Conservation (phyloP, 2,797 vertebrate species). For the Odontamblyopus lacepedii region DNA sequence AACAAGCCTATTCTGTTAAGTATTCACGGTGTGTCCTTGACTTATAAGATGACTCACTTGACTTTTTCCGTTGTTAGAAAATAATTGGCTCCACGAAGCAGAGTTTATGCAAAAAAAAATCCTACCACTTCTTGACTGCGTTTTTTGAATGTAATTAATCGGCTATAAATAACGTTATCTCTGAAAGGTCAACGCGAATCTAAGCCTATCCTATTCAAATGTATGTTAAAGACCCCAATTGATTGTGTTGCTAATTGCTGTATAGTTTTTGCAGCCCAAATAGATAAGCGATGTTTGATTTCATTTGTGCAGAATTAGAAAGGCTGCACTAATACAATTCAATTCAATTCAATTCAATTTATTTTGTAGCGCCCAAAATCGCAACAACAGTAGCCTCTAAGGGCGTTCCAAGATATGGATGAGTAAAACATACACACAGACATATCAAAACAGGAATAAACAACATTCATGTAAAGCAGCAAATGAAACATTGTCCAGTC, state of each 20-base stretch:
- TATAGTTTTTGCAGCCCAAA: not conserved
- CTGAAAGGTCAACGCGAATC: not conserved
- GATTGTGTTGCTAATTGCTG: not conserved
- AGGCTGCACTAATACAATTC: too few species aligned
- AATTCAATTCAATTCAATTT: too few species aligned
- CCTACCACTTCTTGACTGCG: constrained; percentile 39
- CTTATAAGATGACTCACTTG: constrained; percentile 47
- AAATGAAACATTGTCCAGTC: too few species aligned
- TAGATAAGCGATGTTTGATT: not conserved
- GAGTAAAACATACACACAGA: too few species aligned
- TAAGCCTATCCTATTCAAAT: not conserved
- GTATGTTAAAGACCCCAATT: not conserved
- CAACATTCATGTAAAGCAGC: too few species aligned
- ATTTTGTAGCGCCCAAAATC: too few species aligned
- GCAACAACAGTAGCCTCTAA: too few species aligned
- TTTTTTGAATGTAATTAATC: constrained; percentile 1
- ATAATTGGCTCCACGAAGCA: constrained; percentile 38
- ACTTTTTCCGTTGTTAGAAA: constrained; percentile 40
- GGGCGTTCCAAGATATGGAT: too few species aligned
- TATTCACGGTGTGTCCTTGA: constrained; percentile 38
- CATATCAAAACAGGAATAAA: too few species aligned
- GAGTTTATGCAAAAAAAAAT: constrained; percentile 49
- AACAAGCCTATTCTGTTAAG: constrained; percentile 13
- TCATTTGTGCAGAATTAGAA: not conserved
- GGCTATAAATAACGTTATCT: constrained; percentile 6